phyloP scores from a whole-genome alignment of 2,797 vertebrate genomes.

The Pipistrellus pygmaeus region DNA sequence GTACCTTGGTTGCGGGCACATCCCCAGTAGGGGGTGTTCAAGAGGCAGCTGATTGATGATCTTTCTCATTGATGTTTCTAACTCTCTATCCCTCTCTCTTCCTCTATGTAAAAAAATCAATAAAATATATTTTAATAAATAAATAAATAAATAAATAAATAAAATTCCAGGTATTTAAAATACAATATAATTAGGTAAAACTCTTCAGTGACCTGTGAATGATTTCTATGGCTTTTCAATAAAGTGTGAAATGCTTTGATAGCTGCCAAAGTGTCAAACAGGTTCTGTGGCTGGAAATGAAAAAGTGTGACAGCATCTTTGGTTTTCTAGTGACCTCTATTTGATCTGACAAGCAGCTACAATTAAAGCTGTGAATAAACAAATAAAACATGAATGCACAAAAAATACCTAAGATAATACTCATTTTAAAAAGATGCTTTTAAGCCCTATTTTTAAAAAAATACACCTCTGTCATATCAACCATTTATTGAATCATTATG shows the following conservation, averaged over 20 bases:
- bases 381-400: neutral
- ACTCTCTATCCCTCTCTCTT: too few relatives aligned
- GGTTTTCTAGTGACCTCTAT: constrained; percentile 45
- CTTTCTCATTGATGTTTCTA: too few relatives aligned
- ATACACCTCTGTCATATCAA: neutral
- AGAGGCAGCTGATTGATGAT: too few relatives aligned
- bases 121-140: too few relatives aligned
- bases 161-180: neutral
- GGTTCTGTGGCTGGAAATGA: neutral
- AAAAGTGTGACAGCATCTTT: constrained; percentile 33
- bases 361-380: constrained; percentile 40
- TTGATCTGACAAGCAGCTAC: constrained; percentile 14
- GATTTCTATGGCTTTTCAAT: constrained; percentile 52
- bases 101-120: too few relatives aligned
- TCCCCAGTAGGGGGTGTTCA: too few relatives aligned
- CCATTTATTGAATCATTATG: constrained; percentile 11
- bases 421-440: constrained; percentile 19
- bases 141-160: too few relatives aligned
- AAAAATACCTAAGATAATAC: constrained; percentile 4
- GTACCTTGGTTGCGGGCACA: too few relatives aligned
- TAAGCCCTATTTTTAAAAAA: neutral
- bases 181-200: constrained; percentile 43
- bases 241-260: constrained; percentile 55
- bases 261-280: constrained; percentile 24
- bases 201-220: constrained; percentile 40